Conservation (phyloP, 2,797 vertebrate species). For the Tadarida brasiliensis region DNA sequence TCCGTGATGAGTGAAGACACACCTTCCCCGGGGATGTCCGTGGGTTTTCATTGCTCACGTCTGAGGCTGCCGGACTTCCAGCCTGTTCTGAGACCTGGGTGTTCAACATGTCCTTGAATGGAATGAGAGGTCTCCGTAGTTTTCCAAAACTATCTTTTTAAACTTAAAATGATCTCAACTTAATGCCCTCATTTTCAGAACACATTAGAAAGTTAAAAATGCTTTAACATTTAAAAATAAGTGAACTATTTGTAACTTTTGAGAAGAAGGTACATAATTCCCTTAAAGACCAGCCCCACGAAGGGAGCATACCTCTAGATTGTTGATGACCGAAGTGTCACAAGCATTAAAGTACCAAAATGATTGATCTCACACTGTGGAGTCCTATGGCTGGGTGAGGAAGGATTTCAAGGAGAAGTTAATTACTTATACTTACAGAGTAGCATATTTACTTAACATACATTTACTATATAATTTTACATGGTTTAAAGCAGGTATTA, state of each 20-base stretch:
- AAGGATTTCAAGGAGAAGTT: background rate
- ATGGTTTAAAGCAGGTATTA: background rate
- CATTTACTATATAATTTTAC: background rate
- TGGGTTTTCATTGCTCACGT: background rate
- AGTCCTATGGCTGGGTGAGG: background rate
- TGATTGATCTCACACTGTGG: background rate
- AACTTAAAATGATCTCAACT: background rate
- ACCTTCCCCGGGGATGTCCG: background rate
- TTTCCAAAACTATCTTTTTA: background rate
- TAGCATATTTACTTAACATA: conserved; percentile 11
- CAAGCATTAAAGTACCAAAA: background rate
- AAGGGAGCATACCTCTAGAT: background rate
- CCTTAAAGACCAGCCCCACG: background rate
- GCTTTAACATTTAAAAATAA: background rate
- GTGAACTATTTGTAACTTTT: background rate
- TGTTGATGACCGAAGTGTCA: background rate
- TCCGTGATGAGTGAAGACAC: background rate
- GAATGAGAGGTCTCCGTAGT: background rate
- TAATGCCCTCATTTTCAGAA: conserved; percentile 31
- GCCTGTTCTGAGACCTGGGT: background rate
- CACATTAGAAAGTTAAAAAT: background rate
- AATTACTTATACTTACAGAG: background rate
- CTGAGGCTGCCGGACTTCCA: background rate
- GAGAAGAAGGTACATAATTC: background rate
- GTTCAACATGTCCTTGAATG: background rate